Percentiles rank a stretch among this genome's conserved stretches.
Evolutionary conservation across 2,888 invertebrate species (phyloP).

Genomic region (Stenolophus ochropezus): DNA sequence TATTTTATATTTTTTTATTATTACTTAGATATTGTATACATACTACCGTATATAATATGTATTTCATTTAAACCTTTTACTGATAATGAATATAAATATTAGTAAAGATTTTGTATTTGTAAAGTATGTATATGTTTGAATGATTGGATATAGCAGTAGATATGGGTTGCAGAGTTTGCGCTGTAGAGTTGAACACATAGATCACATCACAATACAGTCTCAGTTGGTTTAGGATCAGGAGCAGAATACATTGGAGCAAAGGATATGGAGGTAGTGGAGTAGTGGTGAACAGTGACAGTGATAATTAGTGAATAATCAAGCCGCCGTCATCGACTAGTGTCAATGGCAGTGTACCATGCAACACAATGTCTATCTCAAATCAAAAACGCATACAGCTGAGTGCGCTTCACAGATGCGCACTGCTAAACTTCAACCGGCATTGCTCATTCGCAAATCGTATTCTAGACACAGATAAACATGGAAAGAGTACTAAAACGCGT

Average conservation of each 20-base stretch:
- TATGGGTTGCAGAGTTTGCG: neutral
- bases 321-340: neutral
- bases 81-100: neutral
- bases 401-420: slow-evolving; percentile 48
- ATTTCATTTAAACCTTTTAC: neutral
- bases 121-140: neutral
- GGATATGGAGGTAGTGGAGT: neutral
- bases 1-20: neutral
- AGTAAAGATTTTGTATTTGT: neutral
- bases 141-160: neutral
- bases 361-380: neutral
- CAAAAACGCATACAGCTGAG: slow-evolving; percentile 54
- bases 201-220: too few relatives aligned
- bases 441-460: neutral
- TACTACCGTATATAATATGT: neutral
- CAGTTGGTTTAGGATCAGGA: neutral
- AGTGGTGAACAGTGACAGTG: neutral
- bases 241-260: neutral
- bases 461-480: slow-evolving; percentile 65
- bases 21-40: neutral
- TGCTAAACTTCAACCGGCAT: neutral
- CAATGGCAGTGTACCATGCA: slow-evolving; percentile 2
- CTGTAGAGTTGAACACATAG: neutral
- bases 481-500: slow-evolving; percentile 72
- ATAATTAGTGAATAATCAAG: neutral